phyloP scores from a whole-genome alignment of 2,888 invertebrate genomes.

The Horisme vitalbata region DNA sequence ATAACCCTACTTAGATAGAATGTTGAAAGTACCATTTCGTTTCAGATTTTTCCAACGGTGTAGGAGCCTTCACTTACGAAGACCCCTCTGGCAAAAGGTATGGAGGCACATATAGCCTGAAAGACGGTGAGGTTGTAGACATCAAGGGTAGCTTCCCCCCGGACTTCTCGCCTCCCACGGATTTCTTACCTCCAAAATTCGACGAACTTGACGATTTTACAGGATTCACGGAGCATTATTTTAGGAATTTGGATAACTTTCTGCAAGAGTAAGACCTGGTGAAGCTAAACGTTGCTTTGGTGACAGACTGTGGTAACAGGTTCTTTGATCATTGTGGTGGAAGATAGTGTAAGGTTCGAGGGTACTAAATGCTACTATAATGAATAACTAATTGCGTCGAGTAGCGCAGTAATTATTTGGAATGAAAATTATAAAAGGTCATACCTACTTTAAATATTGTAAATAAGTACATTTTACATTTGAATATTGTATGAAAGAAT shows the following conservation, averaged over 20 bases:
- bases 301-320: conserved; percentile 45
- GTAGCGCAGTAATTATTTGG: no score
- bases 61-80: conserved; percentile 61
- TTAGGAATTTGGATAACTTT: conserved; percentile 60
- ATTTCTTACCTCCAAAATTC: conserved; percentile 28
- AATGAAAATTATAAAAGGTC: no score
- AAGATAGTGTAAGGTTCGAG: conserved; percentile 1
- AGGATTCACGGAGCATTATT: conserved; percentile 64
- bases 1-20: no score
- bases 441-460: no score
- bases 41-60: conserved; percentile 44
- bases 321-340: conserved; percentile 20
- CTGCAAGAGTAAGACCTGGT: conserved; percentile 66
- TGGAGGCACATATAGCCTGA: conserved; percentile 64
- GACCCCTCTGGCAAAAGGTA: conserved; percentile 71
- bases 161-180: conserved; percentile 26
- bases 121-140: conserved; percentile 49
- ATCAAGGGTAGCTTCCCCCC: conserved; percentile 34
- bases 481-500: not conserved
- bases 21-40: no score
- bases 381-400: no score
- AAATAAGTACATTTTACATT: no score
- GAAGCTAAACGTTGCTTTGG: conserved; percentile 54
- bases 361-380: no score
- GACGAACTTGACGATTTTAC: conserved; percentile 43